Evolutionary conservation across 2,113 vertebrate species (phyloP).

Genomic region (Hystrix cristata): DNA sequence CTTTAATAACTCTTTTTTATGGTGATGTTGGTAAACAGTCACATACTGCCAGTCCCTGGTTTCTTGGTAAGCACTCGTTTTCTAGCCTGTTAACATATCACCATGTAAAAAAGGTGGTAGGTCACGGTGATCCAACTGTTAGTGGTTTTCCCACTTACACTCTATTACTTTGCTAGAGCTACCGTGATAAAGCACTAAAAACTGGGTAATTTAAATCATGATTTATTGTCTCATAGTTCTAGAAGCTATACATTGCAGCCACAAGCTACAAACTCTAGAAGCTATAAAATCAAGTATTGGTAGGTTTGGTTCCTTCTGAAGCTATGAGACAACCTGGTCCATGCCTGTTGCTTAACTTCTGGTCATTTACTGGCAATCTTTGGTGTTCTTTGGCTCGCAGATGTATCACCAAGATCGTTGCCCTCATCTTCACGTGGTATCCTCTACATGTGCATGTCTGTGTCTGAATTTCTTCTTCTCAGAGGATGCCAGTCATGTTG

Average conservation of each 20-base stretch:
- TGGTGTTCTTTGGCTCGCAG: neutral
- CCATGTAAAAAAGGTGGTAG: conserved; percentile 46
- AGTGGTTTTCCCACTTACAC: neutral
- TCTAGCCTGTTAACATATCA: conserved; percentile 79
- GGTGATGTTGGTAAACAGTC: conserved; percentile 85
- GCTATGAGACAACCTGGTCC: too few relatives aligned
- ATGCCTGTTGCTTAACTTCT: neutral
- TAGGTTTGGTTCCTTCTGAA: neutral
- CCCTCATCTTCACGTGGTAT: neutral
- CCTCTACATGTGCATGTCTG: neutral
- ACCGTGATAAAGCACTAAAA: neutral
- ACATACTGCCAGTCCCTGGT: conserved; percentile 77
- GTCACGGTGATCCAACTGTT: neutral
- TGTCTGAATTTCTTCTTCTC: neutral
- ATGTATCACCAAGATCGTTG: neutral
- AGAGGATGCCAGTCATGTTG: neutral
- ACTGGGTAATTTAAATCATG: neutral
- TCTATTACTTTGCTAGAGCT: neutral
- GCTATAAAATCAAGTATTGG: neutral
- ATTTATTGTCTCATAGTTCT: neutral
- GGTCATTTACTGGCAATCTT: neutral
- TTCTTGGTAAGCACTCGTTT: conserved; percentile 84
- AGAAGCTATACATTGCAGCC: neutral
- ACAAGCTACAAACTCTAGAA: neutral
- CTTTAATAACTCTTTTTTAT: conserved; percentile 90